Evolutionary conservation across 2,888 invertebrate species (phyloP).

Genomic region (Stramonita haemastoma): DNA sequence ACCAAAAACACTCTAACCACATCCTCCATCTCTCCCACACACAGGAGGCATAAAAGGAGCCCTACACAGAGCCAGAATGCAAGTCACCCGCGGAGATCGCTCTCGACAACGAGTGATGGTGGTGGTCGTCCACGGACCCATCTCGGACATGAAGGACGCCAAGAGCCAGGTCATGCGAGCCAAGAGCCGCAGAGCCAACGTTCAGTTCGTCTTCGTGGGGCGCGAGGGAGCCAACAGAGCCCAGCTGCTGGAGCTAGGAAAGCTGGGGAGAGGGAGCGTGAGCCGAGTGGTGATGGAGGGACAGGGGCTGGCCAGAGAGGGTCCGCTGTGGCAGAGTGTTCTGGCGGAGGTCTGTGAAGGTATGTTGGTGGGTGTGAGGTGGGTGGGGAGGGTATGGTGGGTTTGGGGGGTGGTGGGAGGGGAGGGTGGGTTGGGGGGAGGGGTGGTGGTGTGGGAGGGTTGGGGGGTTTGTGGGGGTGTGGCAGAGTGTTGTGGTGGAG

Average conservation of each 20-base stretch:
- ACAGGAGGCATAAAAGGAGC: not conserved
- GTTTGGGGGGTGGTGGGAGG: not conserved
- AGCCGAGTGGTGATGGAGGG: constrained; percentile 6
- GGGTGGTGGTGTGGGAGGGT: no score
- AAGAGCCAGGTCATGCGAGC: constrained; percentile 33
- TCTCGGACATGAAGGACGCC: constrained; percentile 34
- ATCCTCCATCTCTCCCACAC: not conserved
- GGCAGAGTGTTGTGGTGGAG: not conserved
- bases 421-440: not conserved
- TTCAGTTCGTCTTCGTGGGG: constrained; percentile 37
- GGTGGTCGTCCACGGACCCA: constrained; percentile 40
- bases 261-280: no score
- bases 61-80: constrained; percentile 12
- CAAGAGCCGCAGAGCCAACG: constrained; percentile 3
- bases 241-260: constrained; percentile 21
- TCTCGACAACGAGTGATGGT: constrained; percentile 27
- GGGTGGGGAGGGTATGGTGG: no score
- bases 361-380: no score
- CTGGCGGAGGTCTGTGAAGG: constrained; percentile 30
- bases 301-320: not conserved
- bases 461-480: no score
- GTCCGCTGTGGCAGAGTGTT: constrained; percentile 20
- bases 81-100: constrained; percentile 21
- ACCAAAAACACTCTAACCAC: no score
- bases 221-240: not conserved